Percentiles rank a stretch among this genome's conserved stretches.
Evolutionary conservation across 2,113 vertebrate species (phyloP).

Genomic region (Pardalotus punctatus): DNA sequence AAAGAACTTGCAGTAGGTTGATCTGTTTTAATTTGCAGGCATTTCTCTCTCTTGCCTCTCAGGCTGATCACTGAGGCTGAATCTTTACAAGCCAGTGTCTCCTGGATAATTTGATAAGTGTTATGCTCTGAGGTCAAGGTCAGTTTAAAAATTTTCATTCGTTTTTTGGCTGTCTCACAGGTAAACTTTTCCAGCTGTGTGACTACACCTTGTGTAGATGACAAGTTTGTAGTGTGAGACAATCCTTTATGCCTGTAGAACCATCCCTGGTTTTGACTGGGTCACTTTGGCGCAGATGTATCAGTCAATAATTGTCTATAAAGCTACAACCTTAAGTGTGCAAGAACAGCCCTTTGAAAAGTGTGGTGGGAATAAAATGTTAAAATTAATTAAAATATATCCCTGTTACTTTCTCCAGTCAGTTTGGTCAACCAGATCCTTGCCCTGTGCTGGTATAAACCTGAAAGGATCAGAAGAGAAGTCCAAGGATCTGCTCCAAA

Average conservation of each 20-base stretch:
- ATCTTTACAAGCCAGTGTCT: neutral
- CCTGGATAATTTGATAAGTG: neutral
- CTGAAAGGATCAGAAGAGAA: neutral
- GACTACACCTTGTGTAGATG: accelerated
- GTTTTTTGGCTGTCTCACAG: neutral
- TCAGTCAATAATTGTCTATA: neutral
- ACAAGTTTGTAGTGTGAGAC: neutral
- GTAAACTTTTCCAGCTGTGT: neutral
- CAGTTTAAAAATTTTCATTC: neutral
- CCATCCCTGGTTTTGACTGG: neutral
- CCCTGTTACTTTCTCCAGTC: neutral
- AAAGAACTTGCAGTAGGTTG: neutral
- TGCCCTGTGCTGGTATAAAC: neutral
- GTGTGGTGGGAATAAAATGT: neutral
- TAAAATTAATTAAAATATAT: neutral
- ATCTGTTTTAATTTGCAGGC: neutral
- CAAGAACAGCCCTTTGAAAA: neutral
- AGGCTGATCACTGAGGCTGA: neutral
- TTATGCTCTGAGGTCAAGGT: neutral
- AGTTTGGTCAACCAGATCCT: neutral
- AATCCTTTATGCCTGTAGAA: neutral
- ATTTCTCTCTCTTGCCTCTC: too few relatives aligned
- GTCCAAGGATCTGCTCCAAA: neutral
- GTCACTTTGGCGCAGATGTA: neutral
- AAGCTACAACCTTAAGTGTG: neutral